Conservation (phyloP, 2,113 vertebrate genomes). For the Aegithalos caudatus region DNA sequence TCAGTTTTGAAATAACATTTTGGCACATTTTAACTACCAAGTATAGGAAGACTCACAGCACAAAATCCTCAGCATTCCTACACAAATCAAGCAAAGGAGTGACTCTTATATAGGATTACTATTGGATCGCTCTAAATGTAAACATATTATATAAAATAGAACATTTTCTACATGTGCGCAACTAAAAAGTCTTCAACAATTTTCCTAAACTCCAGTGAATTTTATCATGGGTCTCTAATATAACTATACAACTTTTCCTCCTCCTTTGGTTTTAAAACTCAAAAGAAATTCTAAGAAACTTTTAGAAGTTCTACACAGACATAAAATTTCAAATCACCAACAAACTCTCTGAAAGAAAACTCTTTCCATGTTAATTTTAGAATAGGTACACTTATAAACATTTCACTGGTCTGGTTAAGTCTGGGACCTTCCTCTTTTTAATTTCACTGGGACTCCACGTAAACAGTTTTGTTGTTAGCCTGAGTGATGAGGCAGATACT, state of each 20-base stretch:
- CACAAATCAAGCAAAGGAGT: neutral
- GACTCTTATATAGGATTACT: neutral
- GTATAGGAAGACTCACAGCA: neutral
- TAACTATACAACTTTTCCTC: neutral
- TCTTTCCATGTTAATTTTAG: neutral
- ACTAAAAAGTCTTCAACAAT: neutral
- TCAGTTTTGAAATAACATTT: neutral
- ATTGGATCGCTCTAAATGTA: neutral
- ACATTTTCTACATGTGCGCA: neutral
- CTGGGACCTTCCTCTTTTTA: neutral
- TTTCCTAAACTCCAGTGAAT: neutral
- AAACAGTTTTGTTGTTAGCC: neutral
- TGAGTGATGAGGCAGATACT: neutral
- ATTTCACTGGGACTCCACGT: neutral
- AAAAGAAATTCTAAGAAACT: neutral
- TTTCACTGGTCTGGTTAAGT: slow-evolving; percentile 6
- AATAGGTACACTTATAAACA: neutral
- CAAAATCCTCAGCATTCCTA: neutral
- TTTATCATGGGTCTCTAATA: neutral
- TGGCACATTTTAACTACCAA: neutral
- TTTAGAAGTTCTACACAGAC: neutral
- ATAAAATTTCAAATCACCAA: neutral
- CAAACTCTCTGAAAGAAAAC: neutral
- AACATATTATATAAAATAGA: neutral
- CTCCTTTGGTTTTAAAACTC: neutral